Evolutionary conservation across 1,140 invertebrate species (phyloP).

Genomic region (Zophobas atratus): DNA sequence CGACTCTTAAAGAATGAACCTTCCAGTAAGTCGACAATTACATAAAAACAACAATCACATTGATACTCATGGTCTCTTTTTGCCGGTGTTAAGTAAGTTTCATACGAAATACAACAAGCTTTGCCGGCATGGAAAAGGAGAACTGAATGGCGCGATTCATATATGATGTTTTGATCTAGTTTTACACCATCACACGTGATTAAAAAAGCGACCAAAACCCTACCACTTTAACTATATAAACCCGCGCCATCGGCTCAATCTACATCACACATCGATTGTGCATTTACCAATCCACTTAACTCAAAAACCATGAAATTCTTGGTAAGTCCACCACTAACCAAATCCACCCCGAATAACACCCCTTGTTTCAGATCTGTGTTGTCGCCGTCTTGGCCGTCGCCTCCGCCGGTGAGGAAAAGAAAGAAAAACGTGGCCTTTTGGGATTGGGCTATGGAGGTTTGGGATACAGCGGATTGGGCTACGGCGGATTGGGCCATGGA

Average conservation of each 20-base stretch:
- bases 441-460: slow-evolving; percentile 51
- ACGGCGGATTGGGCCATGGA: slow-evolving; percentile 51
- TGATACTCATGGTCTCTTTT: slow-evolving; percentile 23
- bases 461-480: slow-evolving; percentile 38
- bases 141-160: slow-evolving; percentile 40
- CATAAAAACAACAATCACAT: slow-evolving; percentile 43
- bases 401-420: slow-evolving; percentile 50
- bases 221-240: slow-evolving; percentile 52
- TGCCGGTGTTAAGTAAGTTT: neutral
- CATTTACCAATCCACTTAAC: slow-evolving; percentile 34
- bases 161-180: slow-evolving; percentile 50
- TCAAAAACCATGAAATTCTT: slow-evolving; percentile 44
- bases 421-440: slow-evolving; percentile 56
- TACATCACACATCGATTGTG: slow-evolving; percentile 50
- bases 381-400: slow-evolving; percentile 51
- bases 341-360: neutral
- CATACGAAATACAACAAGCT: slow-evolving; percentile 12
- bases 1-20: slow-evolving; percentile 8
- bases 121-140: neutral
- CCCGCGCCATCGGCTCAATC: slow-evolving; percentile 21
- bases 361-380: slow-evolving; percentile 47
- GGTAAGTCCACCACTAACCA: slow-evolving; percentile 11
- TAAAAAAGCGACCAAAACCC: slow-evolving; percentile 47
- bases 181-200: slow-evolving; percentile 49
- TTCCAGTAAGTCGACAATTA: slow-evolving; percentile 13